Evolutionary conservation across 1,140 invertebrate species (phyloP), one percentile per base, ranked within the genome.

Genomic region (Melanaphis sacchari): DNA sequence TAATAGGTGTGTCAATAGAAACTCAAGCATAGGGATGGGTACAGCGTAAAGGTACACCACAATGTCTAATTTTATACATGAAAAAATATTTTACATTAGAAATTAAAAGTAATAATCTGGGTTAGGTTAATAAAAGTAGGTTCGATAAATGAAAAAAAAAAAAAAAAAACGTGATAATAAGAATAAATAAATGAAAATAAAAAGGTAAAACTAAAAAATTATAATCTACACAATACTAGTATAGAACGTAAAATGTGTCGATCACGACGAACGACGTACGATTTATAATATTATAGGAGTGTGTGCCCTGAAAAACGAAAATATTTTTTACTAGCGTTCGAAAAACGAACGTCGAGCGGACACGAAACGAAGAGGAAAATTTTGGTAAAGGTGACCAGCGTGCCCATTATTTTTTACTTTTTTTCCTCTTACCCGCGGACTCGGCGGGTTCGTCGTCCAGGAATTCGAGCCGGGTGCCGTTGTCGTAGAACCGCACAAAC

Each of bases 261-360:
- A 76, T 76, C n/a, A 76, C 59, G 4, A 21, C 15, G n/a, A 15
- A 76, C 59, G n/a, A 76, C 31, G 76, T 81, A 81, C 18, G 36
- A 26, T 59, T 24, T n/a, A n/a, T n/a, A n/a, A 81, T 81, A 82
- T 82, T 82, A 82, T 82, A 82, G 76, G 36, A 82, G 36, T 82
- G 36, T 82, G 76, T 38, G n/a, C 76, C 76, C 2, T 38, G 1
- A 22, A 82, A 38, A 82, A 82, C 36, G n/a, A 82, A 82, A 82
- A 82, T 82, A 82, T 82, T 82, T 82, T 18, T 15, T 76, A 76
- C 4, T 76, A 15, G 24, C 31, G 4, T n/a, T n/a, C n/a, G 31
- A 2, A 76, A 76, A 76, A 76, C 31, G 31, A 76, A 76, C 59
- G 59, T n/a, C 31, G 31, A 5, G 15, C n/a, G 59, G 31, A 76